Percentiles rank a stretch among this genome's conserved stretches.
Evolutionary conservation across 2,113 vertebrate genomes (phyloP).

Genomic region (Paedocypris sp.): DNA sequence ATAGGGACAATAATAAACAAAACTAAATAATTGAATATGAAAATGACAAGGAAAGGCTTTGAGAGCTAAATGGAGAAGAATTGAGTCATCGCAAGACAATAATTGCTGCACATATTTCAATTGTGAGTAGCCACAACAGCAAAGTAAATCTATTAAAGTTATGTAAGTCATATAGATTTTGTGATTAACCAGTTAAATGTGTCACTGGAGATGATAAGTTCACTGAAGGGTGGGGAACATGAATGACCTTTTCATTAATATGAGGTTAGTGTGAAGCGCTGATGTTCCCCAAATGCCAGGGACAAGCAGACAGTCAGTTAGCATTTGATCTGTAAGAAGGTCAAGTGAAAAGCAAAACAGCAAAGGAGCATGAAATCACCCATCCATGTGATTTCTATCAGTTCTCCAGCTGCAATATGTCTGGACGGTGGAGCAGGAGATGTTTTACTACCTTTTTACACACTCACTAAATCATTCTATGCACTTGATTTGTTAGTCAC

Average conservation of each 20-base stretch:
- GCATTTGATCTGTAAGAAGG: conserved; percentile 60
- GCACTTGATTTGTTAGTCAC: conserved; percentile 15
- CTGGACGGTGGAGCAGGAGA: conserved; percentile 27
- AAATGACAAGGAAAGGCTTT: no score
- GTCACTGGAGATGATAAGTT: neutral
- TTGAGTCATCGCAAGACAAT: no score
- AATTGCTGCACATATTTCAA: no score
- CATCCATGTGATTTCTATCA: conserved; percentile 41
- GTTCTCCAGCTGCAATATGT: conserved; percentile 30
- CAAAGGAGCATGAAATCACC: conserved; percentile 45
- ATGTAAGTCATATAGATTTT: no score
- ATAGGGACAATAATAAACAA: no score
- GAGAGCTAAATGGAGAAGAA: no score
- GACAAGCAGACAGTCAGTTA: conserved; percentile 40
- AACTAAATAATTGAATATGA: no score
- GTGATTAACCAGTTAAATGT: no score
- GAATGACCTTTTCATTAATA: conserved; percentile 56
- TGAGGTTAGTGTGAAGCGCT: conserved; percentile 42
- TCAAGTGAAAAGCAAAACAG: conserved; percentile 51
- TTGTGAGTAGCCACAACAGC: neutral
- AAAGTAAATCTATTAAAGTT: no score
- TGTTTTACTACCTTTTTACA: conserved; percentile 43
- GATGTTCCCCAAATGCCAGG: conserved; percentile 59
- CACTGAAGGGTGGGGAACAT: conserved; percentile 36
- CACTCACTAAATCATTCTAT: conserved; percentile 33